Evolutionary conservation across 2,888 invertebrate genomes (phyloP).

Genomic region (Sinodicranocentrus sp.): DNA sequence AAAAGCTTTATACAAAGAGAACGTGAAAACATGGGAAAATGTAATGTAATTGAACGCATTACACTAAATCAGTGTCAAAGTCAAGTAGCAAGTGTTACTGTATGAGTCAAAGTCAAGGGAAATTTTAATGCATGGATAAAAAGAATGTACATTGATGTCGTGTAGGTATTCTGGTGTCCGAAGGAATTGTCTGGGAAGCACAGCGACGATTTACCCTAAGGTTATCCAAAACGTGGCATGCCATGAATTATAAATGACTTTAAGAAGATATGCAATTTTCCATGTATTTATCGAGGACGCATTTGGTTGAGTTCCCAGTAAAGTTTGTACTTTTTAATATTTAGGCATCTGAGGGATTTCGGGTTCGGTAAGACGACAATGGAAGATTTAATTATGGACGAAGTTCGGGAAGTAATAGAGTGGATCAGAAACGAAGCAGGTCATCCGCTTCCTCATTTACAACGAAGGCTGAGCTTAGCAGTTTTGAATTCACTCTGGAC

Average conservation of each 20-base stretch:
- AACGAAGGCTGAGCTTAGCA: slow-evolving; percentile 55
- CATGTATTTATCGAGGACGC: too few species aligned
- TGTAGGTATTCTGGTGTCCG: slow-evolving; percentile 42
- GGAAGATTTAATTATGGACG: slow-evolving; percentile 62
- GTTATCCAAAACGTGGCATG: slow-evolving; percentile 19
- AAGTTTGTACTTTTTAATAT: slow-evolving; percentile 1
- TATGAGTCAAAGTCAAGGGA: too few species aligned
- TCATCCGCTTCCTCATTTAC: slow-evolving; percentile 36
- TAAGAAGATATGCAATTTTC: too few species aligned
- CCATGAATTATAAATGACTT: too few species aligned
- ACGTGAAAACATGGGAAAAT: too few species aligned
- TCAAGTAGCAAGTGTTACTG: too few species aligned
- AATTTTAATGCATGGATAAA: neutral
- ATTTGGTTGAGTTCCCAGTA: too few species aligned
- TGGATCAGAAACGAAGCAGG: slow-evolving; percentile 39
- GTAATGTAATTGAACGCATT: too few species aligned
- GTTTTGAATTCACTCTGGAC: slow-evolving; percentile 64
- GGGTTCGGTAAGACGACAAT: slow-evolving; percentile 66
- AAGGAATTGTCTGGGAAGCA: slow-evolving; percentile 39
- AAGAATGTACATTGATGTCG: neutral
- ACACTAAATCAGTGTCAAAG: too few species aligned
- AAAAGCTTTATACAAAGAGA: too few species aligned
- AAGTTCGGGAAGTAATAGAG: slow-evolving; percentile 56
- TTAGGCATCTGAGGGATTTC: slow-evolving; percentile 63
- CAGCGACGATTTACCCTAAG: slow-evolving; percentile 50